A percentile compares a stretch with the other conserved stretches of the same genome.
Evolutionary conservation across 2,888 invertebrate species (phyloP).

Genomic region (Acrobasis suavella): DNA sequence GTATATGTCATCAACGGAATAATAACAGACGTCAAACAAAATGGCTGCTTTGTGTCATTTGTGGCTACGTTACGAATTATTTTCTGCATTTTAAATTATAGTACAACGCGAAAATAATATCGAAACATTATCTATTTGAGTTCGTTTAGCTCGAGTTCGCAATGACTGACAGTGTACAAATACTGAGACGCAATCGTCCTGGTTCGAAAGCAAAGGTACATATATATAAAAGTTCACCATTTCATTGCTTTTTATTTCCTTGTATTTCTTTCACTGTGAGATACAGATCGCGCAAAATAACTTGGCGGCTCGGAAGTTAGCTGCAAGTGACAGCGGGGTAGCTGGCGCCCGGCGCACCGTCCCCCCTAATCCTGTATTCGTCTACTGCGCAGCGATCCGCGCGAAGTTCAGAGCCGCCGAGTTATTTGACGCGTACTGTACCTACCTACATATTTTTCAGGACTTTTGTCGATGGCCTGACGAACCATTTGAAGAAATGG

Average conservation of each 20-base stretch:
- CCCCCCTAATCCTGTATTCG: no score
- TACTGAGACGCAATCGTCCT: conserved; percentile 94
- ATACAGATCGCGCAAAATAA: no score
- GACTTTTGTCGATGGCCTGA: conserved; percentile 99
- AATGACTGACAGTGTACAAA: conserved; percentile 92
- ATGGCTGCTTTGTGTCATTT: conserved; percentile 6
- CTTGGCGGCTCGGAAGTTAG: no score
- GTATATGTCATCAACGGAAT: not conserved
- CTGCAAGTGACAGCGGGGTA: no score
- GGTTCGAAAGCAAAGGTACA: conserved; percentile 94
- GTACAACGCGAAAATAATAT: not conserved
- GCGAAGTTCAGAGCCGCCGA: no score
- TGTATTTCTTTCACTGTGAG: not conserved
- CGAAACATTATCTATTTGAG: not conserved
- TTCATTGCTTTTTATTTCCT: conserved; percentile 17
- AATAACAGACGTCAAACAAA: conserved; percentile 4
- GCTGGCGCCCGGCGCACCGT: no score
- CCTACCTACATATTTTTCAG: conserved; percentile 69
- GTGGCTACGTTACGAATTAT: not conserved
- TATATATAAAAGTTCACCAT: not conserved
- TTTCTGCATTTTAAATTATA: not conserved
- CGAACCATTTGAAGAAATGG: conserved; percentile 99
- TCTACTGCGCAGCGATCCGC: no score
- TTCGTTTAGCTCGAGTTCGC: conserved; percentile 51
- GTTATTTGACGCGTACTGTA: no score